Evolutionary conservation across 2,888 invertebrate species (phyloP), one percentile per base, ranked within the genome.

Genomic region (Eupithecia vulgata): DNA sequence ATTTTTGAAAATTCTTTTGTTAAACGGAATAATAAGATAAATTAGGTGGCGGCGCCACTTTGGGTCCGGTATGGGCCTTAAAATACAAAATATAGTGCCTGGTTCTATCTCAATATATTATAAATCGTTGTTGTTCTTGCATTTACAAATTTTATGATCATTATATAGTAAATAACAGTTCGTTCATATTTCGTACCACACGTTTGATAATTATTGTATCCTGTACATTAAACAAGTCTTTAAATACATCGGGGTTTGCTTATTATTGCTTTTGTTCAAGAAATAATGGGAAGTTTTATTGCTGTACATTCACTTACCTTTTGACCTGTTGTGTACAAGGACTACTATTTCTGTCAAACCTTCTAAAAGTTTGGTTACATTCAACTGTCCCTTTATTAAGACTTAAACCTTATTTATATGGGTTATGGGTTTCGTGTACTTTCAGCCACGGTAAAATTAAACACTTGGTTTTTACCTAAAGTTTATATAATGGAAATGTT

Each of bases 351-450:
- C 25, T 59, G 66, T 52, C 69, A 42, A 40, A 13, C 42, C 21
- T 45, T 48, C 52, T 40, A 67, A 57, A 42, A 67, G 71, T 62
- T 69, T 67, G 64, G 25, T 35, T 6, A 8, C 66, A 65, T 61
- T 65, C 12, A 12, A 45, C 67, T 45, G 62, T 61, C n/a, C 37
- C 40, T 25, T 45, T 70, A 67, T 71, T 71, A 64, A 76, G 65
- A 73, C 65, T 57, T 73, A 67, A 67, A 64, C 76, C 73, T 71
- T 73, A 69, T 73, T 57, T 73, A n/a, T 64, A 73, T 67, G 71
- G 76, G 76, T 73, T 72, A 72, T 66, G 75, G 75, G 59, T 59
- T 67, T 42, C 45, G 34, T 48, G 48, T 21, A 7, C 42, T 21
- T 59, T 67, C 30, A 35, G 34, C 61, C 7, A 35, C n/a, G 15